phyloP scores from a whole-genome alignment of 2,888 invertebrate genomes.

The Lasioglossum figueresi region DNA sequence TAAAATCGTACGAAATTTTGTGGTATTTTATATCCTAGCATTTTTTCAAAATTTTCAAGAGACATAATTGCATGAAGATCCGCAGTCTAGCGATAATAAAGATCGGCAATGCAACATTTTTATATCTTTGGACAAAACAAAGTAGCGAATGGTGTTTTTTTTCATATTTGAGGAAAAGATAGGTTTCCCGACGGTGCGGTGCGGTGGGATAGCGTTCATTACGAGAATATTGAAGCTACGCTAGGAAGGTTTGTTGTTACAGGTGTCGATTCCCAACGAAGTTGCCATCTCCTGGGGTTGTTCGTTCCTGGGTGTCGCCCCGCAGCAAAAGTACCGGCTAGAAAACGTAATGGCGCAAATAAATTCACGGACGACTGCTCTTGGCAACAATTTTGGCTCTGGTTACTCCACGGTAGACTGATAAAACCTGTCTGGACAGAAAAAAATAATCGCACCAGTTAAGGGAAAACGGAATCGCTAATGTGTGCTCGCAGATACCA shows the following conservation, averaged over 20 bases:
- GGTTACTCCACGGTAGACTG: not conserved
- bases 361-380: slow-evolving; percentile 3
- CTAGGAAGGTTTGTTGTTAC: slow-evolving; percentile 5
- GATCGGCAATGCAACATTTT: not conserved
- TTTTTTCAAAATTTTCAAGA: too few relatives aligned
- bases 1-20: too few relatives aligned
- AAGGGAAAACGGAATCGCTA: slow-evolving; percentile 19
- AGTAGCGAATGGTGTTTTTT: not conserved
- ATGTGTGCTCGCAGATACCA: slow-evolving; percentile 20
- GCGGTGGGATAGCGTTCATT: not conserved
- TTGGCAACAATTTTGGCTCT: not conserved
- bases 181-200: not conserved
- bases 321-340: not conserved
- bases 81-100: not conserved
- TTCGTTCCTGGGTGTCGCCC: not conserved
- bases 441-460: slow-evolving; percentile 20
- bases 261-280: slow-evolving; percentile 18
- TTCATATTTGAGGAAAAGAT: not conserved
- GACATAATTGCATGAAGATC: too few relatives aligned
- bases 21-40: too few relatives aligned
- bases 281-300: slow-evolving; percentile 2
- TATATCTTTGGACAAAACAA: not conserved
- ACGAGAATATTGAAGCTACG: slow-evolving; percentile 11
- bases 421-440: slow-evolving; percentile 13
- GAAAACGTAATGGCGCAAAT: slow-evolving; percentile 15